Conservation (phyloP, 2,797 vertebrate genomes). For the Argyrosomus regius region DNA sequence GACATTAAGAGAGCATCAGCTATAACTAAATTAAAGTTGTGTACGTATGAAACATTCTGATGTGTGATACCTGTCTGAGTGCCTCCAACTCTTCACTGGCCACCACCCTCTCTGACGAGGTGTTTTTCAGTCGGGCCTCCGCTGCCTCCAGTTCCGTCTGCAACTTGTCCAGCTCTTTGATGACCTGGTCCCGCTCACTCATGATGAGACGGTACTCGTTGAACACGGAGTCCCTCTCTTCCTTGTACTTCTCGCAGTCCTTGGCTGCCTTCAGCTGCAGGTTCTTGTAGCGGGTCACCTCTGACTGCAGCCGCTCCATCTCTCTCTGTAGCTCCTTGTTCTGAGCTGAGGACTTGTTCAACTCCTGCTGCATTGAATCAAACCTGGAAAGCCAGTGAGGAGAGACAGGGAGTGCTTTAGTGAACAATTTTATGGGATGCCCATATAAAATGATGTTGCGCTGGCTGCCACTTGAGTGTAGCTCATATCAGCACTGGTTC, state of each 20-base stretch:
- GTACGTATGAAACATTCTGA: background rate
- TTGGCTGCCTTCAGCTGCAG: slow-evolving; percentile 93
- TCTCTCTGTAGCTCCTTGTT: slow-evolving; percentile 98
- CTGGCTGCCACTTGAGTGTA: slow-evolving; percentile 12
- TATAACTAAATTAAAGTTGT: background rate
- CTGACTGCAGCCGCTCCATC: slow-evolving; percentile 95
- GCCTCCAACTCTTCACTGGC: slow-evolving; percentile 97
- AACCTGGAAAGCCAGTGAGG: slow-evolving; percentile 83
- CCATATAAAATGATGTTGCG: slow-evolving; percentile 12
- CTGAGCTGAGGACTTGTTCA: slow-evolving; percentile 92
- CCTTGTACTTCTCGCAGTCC: slow-evolving; percentile 97
- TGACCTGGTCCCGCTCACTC: slow-evolving; percentile 99
- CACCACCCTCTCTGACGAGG: slow-evolving; percentile 94
- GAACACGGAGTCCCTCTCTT: slow-evolving; percentile 98
- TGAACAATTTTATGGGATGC: background rate
- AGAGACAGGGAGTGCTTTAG: background rate
- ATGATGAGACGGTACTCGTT: slow-evolving; percentile 98
- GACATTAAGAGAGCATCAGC: background rate
- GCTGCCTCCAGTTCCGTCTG: slow-evolving; percentile 97
- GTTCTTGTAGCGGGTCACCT: slow-evolving; percentile 96
- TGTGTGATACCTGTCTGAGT: slow-evolving; percentile 91
- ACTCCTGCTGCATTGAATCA: slow-evolving; percentile 94
- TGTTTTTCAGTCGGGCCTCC: slow-evolving; percentile 95
- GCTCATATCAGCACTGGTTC: slow-evolving; percentile 9
- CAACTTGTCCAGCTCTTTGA: slow-evolving; percentile 98